Evolutionary conservation across 2,113 vertebrate species (phyloP), one percentile per base, ranked within the genome.

Genomic region (Sander lucioperca): DNA sequence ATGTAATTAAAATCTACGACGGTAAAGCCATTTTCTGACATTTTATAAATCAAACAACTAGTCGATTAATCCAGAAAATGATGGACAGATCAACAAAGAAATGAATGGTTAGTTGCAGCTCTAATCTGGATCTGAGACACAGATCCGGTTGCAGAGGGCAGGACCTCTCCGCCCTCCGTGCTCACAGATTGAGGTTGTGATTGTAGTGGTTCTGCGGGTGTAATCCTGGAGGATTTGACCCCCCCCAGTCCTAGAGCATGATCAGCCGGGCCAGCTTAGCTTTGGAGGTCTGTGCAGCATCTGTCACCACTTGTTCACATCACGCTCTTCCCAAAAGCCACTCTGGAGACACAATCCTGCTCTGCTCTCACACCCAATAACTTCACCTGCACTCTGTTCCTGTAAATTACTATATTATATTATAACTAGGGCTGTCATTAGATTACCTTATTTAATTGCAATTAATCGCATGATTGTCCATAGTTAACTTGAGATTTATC

Each of bases 201-300:
- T 48, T 64, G 50, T 27, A 6, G 67, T 77, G 83, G 56, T 80
- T 84, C 64, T 83, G 36, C 1, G 74, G 74, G 56, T 82, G 57
- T 93, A 92, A 92, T 93, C 91, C 74, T 68, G 6, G 4, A 89
- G 68, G 74, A 83, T 85, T 77, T 86, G 50, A 67, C 3, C 39
- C 66, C 23, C 23, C 27, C 56, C 15, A 6, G 36, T 73, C 59
- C 53, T 14, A 6, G 82, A 76, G 87, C 76, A 33, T 58, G 56
- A 84, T 43, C 81, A 74, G 59, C 30, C 45, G 3, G 56, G 15
- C 11, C 63, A 48, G 74, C 68, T 93, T 83, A 91, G 12, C 67
- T 67, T 8, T 64, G 9, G 36, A 2, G 43, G 58, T 78, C 74
- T 77, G 62, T 12, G 70, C 33, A 68, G 77, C 90, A 83, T 89